Evolutionary conservation across 2,797 vertebrate genomes (phyloP), one percentile per base, ranked within the genome.

Genomic region (Rhinichthys osculus): DNA sequence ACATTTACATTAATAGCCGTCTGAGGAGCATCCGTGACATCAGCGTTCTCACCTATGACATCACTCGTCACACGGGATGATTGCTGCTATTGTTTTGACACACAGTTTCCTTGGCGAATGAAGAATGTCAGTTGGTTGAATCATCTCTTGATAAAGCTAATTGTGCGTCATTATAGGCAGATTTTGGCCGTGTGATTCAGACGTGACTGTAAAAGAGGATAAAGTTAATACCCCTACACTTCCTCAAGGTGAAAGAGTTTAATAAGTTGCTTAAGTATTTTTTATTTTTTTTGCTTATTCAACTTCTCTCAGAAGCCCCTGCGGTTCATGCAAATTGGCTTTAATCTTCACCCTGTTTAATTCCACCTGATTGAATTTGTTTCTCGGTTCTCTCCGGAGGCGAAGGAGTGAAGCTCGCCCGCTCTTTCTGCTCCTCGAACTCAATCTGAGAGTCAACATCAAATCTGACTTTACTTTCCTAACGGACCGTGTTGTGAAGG

Each of bases 321-420:
- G 81, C 33, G 57, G 86, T 79, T 66, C 67, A 73, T 80, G 86
- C 81, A 87, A 73, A 87, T 87, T 54, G 74, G 40, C 81, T 54
- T 83, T 83, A 87, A 83, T 78, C 76, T 87, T 50, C 74, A 40
- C n/a, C 67, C 62, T 50, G 30, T 72, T 83, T 83, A 87, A 83
- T 79, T 87, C 81, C 54, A 72, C 74, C 74, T 83, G 81, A 79
- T 83, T 87, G 67, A 87, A 79, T 87, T 80, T 71, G 81, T 71
- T 64, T 79, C 33, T 47, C 66, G 73, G 47, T 73, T 47, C 47
- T 47, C 81, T 74, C 57, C 40, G 6, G 81, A 74, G 81, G 47
- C 14, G 21, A 62, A 8, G 5, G 35, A 40, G 21, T 14, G 44
- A 47, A 21, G 13, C 50, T 54, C 1, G 47, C 59, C 59, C 17